Evolutionary conservation across 2,797 vertebrate genomes (phyloP), one percentile per base, ranked within the genome.

Genomic region (Pogoniulus pusillus): DNA sequence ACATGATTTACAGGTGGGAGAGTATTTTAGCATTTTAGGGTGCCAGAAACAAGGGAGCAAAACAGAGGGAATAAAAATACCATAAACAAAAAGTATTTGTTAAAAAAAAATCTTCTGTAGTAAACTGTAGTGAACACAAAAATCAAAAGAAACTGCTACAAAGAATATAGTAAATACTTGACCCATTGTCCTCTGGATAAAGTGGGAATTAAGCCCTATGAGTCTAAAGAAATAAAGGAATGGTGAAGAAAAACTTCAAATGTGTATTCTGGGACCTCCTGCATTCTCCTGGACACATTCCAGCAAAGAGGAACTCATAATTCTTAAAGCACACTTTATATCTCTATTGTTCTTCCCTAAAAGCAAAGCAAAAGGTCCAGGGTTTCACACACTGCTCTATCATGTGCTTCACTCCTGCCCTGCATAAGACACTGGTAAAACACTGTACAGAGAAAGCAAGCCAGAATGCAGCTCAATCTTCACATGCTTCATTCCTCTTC

Each of bases 131-230:
- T 41, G 43, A 66, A 73, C 26, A 64, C 12, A 85, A 70, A 93
- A 77, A 49, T 29, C 55, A 71, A 54, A 53, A 26, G 2, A 68
- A 55, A 59, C 17, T 53, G 51, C 27, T 53, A 29, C 26, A 29
- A 53, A 47, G 85, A 57, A 91, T 85, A 84, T 66, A 51, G 8
- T 72, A 12, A 89, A 76, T 47, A 79, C n/a, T 39, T 79, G 83
- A 78, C 18, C 47, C 59, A 63, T 0, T 78, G 34, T 16, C 24
- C 59, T 75, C 58, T 62, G 57, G 92, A 16, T 39, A 75, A 87
- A 81, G 78, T 10, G 17, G 47, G 34, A 85, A 83, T 39, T 62
- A 57, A 58, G 30, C 16, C 32, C 22, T 34, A n/a, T 4, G 62
- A 64, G 39, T 49, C 23, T 49, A n/a, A 58, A 72, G 55, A 85